Base-by-base conservation (phyloP, 1,140 invertebrate species). In the Rhysida immarginata region DNA sequence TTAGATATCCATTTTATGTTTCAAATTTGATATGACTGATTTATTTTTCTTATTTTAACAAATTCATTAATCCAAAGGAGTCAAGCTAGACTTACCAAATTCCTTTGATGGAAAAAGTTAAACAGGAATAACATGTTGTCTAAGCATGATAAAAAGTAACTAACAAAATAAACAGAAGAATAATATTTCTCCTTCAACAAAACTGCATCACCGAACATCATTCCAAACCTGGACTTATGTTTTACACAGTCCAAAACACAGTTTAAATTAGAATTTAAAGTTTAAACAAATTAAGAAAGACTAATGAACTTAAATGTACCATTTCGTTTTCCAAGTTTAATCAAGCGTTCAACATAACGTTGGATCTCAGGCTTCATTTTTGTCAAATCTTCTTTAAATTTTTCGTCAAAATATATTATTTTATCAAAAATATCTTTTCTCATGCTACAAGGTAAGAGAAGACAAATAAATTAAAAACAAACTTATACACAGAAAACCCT, bases 381-480 rank as follows among this genome's bases (percentile, higher is more conserved):
- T 26, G 65, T 59, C 26, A 59, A 46, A 11, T 42, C 23, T n/a
- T 18, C 55, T 16, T 61, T 62, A 23, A 58, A 53, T 55, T 69
- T 67, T 44, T 71, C 66, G 41, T 69, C 60, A 51, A 69, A 68
- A 14, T 65, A 63, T 51, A 72, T 64, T 23, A 77, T 57, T 29
- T 69, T 66, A 56, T 75, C 69, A 68, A 77, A 77, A 5, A 77
- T 66, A 64, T 77, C 75, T 58, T 74, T 71, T 42, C 74, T 61
- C 75, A 77, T 76, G 61, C 72, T 75, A 61, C 53, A 64, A 61
- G n/a, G n/a, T n/a, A n/a, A n/a, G n/a, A n/a, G n/a, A n/a, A n/a
- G n/a, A n/a, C n/a, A n/a, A n/a, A n/a, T n/a, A n/a, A n/a, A n/a
- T n/a, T n/a, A n/a, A n/a, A n/a, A n/a, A n/a, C n/a, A n/a, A n/a